Percentiles rank a stretch among this genome's conserved stretches.
phyloP scores from a whole-genome alignment of 2,888 invertebrate species.

The Lomographa bimaculata region DNA sequence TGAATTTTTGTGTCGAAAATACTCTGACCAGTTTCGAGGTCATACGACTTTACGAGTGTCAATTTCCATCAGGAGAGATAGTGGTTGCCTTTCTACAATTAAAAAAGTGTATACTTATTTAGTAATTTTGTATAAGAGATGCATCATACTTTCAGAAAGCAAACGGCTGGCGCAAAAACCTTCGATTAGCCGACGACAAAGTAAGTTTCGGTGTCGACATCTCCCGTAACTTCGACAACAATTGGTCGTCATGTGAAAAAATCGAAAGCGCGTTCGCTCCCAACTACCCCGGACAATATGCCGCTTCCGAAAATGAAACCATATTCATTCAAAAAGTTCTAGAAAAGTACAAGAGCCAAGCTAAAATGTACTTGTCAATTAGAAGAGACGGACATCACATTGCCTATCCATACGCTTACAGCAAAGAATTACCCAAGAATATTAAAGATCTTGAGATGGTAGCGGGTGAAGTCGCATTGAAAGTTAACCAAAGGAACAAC shows the following conservation, averaged over 20 bases:
- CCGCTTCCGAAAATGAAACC: constrained; percentile 87
- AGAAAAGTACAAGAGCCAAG: constrained; percentile 62
- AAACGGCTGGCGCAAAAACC: constrained; percentile 62
- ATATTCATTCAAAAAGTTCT: constrained; percentile 82
- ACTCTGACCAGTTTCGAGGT: too few relatives aligned
- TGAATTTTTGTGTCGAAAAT: too few relatives aligned
- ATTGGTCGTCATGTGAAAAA: constrained; percentile 52
- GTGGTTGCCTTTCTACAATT: too few relatives aligned
- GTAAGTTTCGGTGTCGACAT: constrained; percentile 62
- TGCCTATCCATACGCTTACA: constrained; percentile 85
- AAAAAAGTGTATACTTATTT: too few relatives aligned
- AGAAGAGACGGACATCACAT: constrained; percentile 88
- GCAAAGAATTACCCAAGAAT: constrained; percentile 33
- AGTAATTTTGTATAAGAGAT: too few relatives aligned
- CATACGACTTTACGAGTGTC: too few relatives aligned
- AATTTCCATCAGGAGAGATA: too few relatives aligned
- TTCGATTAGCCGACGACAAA: constrained; percentile 38
- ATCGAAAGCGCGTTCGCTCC: constrained; percentile 47
- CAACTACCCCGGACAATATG: constrained; percentile 79
- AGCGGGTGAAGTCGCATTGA: constrained; percentile 51
- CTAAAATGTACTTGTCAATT: constrained; percentile 87
- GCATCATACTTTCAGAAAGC: constrained; percentile 29
- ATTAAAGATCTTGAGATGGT: constrained; percentile 34
- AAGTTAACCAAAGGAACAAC: constrained; percentile 60
- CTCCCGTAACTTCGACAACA: constrained; percentile 61